These are phyloP conservation scores for Orthosia incerta DNA, from an alignment of 2,888 invertebrate genomes.

Conservation along the genomic window DNA sequence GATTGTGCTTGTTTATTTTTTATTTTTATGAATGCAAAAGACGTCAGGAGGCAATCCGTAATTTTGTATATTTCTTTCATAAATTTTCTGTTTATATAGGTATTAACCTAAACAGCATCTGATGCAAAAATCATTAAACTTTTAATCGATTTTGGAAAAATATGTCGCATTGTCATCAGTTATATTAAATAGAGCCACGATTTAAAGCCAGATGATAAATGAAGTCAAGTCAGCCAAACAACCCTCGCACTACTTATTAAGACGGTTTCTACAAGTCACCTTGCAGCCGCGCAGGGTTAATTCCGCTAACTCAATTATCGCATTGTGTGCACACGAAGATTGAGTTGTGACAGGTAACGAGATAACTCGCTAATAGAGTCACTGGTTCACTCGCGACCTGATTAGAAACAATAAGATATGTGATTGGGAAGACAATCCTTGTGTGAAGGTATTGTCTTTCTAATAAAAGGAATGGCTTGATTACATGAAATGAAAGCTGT, in stretches of 20 bases:
- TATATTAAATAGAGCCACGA: too few species aligned
- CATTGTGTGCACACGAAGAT: conserved; percentile 71
- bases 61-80: too few species aligned
- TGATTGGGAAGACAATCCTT: background rate
- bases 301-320: conserved; percentile 73
- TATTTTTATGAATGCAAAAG: too few species aligned
- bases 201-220: conserved; percentile 32
- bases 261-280: conserved; percentile 38
- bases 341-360: conserved; percentile 75
- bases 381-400: conserved; percentile 64
- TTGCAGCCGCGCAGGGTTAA: conserved; percentile 56
- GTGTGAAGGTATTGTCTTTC: background rate
- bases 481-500: background rate
- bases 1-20: too few species aligned
- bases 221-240: background rate
- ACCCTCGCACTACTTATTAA: conserved; percentile 15
- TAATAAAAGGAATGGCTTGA: background rate
- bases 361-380: conserved; percentile 76
- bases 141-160: too few species aligned
- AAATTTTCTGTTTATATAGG: too few species aligned
- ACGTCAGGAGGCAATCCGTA: too few species aligned
- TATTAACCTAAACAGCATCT: too few species aligned
- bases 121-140: too few species aligned
- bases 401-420: conserved; percentile 59
- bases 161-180: too few species aligned